Evolutionary conservation across 2,888 invertebrate species (phyloP).

Genomic region (Druceiella hillmani): DNA sequence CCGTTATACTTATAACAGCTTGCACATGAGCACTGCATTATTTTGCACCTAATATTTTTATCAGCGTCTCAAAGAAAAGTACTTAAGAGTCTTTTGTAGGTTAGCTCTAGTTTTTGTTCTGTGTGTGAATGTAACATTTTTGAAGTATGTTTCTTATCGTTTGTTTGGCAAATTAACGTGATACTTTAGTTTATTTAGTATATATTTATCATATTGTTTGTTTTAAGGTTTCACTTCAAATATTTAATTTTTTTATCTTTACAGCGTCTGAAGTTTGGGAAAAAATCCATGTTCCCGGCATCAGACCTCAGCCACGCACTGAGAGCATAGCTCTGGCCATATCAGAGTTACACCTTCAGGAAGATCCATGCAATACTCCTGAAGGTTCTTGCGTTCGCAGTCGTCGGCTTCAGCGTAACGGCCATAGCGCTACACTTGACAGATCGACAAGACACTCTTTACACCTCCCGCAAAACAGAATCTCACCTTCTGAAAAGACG

Average conservation of each 20-base stretch:
- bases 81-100: too few species aligned
- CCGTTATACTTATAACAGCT: too few species aligned
- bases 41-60: too few species aligned
- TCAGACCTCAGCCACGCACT: conserved; percentile 63
- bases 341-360: conserved; percentile 47
- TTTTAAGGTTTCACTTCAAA: not conserved
- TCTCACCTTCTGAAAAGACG: conserved; percentile 40
- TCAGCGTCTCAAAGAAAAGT: too few species aligned
- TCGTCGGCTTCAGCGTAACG: conserved; percentile 26
- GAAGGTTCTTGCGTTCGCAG: conserved; percentile 17
- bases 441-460: conserved; percentile 35
- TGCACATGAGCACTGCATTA: too few species aligned
- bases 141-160: too few species aligned
- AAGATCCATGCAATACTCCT: conserved; percentile 25
- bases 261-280: conserved; percentile 73
- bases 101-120: too few species aligned
- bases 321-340: conserved; percentile 64
- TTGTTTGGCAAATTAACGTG: conserved; percentile 3
- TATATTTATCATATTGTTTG: too few species aligned
- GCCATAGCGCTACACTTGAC: conserved; percentile 24
- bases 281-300: conserved; percentile 54
- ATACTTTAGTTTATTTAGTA: conserved; percentile 7
- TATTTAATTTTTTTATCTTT: conserved; percentile 18
- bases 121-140: too few species aligned
- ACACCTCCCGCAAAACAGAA: conserved; percentile 35